Percentiles rank a stretch among this genome's conserved stretches.
These are phyloP conservation scores for Misgurnus mizolepis DNA, from an alignment of 2,113 vertebrate genomes.

Conservation along the genomic window DNA sequence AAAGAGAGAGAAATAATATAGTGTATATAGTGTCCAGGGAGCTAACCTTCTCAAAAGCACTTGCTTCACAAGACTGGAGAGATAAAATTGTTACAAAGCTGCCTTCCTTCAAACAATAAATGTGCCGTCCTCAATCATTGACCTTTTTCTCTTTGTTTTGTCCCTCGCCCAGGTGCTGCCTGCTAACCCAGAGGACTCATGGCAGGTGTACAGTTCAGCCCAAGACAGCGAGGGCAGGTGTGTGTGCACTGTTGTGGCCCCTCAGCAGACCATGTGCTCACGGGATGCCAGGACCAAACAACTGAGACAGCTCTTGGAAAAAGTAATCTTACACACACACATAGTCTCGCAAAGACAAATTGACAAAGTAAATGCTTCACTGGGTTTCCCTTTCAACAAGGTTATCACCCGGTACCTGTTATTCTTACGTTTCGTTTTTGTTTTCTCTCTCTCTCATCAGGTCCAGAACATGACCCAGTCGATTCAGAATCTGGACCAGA, in stretches of 20 bases:
- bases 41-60: background rate
- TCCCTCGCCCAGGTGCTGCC: slow-evolving; percentile 81
- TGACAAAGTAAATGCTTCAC: background rate
- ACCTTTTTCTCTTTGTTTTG: slow-evolving; percentile 38
- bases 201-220: slow-evolving; percentile 98
- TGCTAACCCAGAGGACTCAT: slow-evolving; percentile 89
- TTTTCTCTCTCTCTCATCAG: slow-evolving; percentile 64
- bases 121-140: background rate
- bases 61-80: background rate
- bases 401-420: background rate
- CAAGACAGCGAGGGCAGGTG: slow-evolving; percentile 95
- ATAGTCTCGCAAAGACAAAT: background rate
- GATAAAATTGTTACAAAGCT: background rate
- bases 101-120: background rate
- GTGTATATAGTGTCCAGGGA: background rate
- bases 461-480: slow-evolving; percentile 98
- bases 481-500: slow-evolving; percentile 91
- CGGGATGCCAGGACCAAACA: slow-evolving; percentile 93
- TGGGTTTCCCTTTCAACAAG: background rate
- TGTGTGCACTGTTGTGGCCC: slow-evolving; percentile 96
- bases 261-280: slow-evolving; percentile 93
- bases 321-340: slow-evolving; percentile 74
- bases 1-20: background rate
- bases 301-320: slow-evolving; percentile 92
- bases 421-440: background rate